A percentile compares a stretch with the other conserved stretches of the same genome.
Conservation (phyloP, 2,888 invertebrate species). For the Polyploca ridens region DNA sequence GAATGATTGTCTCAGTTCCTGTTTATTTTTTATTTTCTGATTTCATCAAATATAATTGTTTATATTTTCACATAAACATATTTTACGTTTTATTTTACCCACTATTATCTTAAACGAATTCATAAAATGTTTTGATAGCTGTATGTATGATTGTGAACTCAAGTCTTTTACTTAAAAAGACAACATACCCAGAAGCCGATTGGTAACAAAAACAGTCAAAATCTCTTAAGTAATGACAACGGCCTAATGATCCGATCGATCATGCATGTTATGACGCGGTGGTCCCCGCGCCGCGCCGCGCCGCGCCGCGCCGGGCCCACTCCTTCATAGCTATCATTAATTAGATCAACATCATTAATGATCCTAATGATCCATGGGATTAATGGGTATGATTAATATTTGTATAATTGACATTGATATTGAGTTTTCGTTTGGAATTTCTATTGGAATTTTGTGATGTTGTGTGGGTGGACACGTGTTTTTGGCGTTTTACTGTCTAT, state of each 20-base stretch:
- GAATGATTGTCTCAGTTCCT: too few species aligned
- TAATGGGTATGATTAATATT: conserved; percentile 7
- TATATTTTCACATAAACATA: too few species aligned
- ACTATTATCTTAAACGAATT: too few species aligned
- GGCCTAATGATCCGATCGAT: conserved; percentile 59
- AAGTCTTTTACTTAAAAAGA: neutral
- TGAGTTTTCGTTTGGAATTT: neutral
- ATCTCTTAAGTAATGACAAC: conserved; percentile 41
- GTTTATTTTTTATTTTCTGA: too few species aligned
- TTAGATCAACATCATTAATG: conserved; percentile 63
- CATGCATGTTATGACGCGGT: conserved; percentile 65
- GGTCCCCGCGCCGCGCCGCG: conserved; percentile 45
- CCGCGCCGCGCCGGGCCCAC: conserved; percentile 27
- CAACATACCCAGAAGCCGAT: conserved; percentile 26
- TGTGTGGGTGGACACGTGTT: too few species aligned
- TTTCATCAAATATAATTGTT: too few species aligned
- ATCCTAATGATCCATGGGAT: conserved; percentile 36
- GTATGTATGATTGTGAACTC: neutral
- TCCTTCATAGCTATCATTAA: conserved; percentile 51
- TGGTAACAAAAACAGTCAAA: conserved; percentile 18
- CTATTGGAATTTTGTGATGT: neutral
- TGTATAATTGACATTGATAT: neutral
- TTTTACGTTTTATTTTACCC: too few species aligned
- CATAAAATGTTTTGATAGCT: too few species aligned
- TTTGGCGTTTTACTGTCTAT: too few species aligned